Evolutionary conservation across 2,797 vertebrate genomes (phyloP).

Genomic region (Mustela erminea): DNA sequence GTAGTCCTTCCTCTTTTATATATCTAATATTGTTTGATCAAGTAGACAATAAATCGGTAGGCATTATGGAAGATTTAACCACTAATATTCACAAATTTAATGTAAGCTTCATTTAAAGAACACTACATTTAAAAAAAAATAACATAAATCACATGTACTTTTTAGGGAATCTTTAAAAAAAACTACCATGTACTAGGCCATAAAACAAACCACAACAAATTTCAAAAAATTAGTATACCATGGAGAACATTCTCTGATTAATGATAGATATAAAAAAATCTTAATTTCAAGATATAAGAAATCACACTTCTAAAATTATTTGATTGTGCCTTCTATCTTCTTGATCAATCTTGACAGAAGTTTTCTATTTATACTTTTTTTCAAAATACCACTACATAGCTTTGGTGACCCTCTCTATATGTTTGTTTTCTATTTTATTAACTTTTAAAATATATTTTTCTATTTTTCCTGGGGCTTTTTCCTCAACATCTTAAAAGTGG

Average conservation of each 20-base stretch:
- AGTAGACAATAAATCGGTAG: not conserved
- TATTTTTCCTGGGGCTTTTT: not conserved
- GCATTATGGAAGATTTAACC: not conserved
- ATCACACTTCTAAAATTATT: not conserved
- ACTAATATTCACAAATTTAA: not conserved
- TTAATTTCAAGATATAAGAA: not conserved
- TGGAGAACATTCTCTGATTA: not conserved
- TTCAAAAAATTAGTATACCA: not conserved
- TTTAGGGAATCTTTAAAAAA: not conserved
- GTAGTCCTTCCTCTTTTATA: not conserved
- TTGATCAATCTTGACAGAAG: not conserved
- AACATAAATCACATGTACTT: not conserved
- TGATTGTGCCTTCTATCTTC: not conserved
- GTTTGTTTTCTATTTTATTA: conserved; percentile 9
- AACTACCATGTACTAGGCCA: not conserved
- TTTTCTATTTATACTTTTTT: not conserved
- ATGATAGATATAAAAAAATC: not conserved
- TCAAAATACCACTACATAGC: not conserved
- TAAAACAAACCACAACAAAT: not conserved
- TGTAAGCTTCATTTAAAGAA: conserved; percentile 1
- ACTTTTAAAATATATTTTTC: not conserved
- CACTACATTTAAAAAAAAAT: not conserved
- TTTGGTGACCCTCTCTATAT: not conserved
- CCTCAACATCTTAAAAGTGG: not conserved
- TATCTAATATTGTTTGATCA: not conserved